Base-by-base conservation (phyloP, 2,888 invertebrate genomes). In the Athetis lepigone region DNA sequence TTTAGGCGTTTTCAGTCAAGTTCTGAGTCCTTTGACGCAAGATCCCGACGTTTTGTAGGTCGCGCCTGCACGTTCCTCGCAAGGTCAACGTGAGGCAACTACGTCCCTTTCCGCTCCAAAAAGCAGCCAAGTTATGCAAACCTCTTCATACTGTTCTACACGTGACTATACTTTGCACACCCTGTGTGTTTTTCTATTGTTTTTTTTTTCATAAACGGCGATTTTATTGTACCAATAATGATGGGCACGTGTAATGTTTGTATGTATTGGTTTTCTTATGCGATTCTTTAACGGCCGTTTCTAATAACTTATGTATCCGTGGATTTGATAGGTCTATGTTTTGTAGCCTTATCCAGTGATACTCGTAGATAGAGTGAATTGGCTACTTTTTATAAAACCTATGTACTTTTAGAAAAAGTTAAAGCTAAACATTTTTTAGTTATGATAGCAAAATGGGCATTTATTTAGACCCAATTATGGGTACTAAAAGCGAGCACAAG, bases 101-200 rank as follows among this genome's bases (percentile, higher is more conserved):
- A 52, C 81, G 91, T 90, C 90, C 92, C 90, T 94, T 94, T 94
- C 88, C 93, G 94, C 94, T 94, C 94, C 90, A 93, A 93, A 94
- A 92, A 94, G 86, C 83, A 70, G 87, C 76, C 83, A 84, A 69
- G 86, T 94, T 93, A 90, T 89, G 94, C 92, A 94, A 94, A 89
- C 87, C 74, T 80, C 80, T 77, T 81, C 62, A 70, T 74, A 59
- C 50, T 57, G 64, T 70, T 70, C 75, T 67, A 74, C 54, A 57
- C 59, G 39, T 13, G 27, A 21, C 23, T 42, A 36, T 49, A 64
- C 52, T 54, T 63, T 55, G 37, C 40, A 54, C 72, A 76, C 72
- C 59, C 72, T 65, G 21, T 43, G 36, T 45, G n/a, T 49, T 47
- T 57, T 66, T 56, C 36, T 62, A 75, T 65, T 72, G 59, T 71